Conservation (phyloP, 2,888 invertebrate genomes). For the Agelastica alni region DNA sequence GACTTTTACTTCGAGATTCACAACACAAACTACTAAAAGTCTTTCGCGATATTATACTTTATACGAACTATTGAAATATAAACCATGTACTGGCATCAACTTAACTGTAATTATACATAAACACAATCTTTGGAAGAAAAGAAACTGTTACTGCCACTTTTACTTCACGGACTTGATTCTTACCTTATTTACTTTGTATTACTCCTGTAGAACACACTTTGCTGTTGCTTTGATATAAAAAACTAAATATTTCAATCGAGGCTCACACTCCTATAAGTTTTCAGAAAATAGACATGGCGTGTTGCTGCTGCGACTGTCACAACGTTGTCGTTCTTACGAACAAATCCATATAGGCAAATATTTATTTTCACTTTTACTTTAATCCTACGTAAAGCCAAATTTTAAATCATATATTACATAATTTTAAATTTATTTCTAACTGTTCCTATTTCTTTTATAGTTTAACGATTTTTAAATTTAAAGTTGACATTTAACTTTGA, state of each 20-base stretch:
- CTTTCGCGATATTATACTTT: constrained; percentile 52
- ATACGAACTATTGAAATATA: constrained; percentile 43
- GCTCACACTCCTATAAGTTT: not conserved
- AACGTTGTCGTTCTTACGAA: not conserved
- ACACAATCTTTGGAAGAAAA: constrained; percentile 53
- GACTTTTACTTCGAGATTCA: constrained; percentile 49
- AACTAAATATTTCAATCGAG: constrained; percentile 1
- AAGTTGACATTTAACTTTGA: too few relatives aligned
- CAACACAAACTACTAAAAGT: constrained; percentile 57
- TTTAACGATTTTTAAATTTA: too few relatives aligned
- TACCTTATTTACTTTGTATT: constrained; percentile 28
- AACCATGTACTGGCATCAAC: constrained; percentile 45
- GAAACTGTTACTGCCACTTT: constrained; percentile 52
- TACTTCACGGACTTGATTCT: constrained; percentile 50
- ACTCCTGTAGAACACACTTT: constrained; percentile 24
- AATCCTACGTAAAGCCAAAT: too few relatives aligned
- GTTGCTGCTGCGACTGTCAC: not conserved
- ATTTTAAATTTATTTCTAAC: too few relatives aligned
- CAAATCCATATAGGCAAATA: too few relatives aligned
- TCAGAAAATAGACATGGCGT: constrained; percentile 20
- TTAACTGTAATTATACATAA: constrained; percentile 47
- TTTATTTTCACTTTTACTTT: too few relatives aligned
- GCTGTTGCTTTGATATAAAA: constrained; percentile 18
- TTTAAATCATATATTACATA: too few relatives aligned
- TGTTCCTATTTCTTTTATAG: too few relatives aligned